Evolutionary conservation across 2,888 invertebrate genomes (phyloP).

Genomic region (Agelastica alni): DNA sequence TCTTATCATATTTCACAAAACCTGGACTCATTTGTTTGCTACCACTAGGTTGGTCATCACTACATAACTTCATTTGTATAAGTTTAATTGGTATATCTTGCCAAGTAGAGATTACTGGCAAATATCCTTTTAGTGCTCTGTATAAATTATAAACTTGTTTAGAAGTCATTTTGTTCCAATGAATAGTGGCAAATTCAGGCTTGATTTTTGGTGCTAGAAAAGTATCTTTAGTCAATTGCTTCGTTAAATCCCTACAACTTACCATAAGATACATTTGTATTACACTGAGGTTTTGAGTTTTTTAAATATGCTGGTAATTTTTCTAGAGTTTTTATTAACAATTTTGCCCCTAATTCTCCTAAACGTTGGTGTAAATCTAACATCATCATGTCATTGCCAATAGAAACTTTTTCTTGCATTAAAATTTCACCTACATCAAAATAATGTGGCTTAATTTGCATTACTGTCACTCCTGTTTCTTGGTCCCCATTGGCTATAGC

Average conservation of each 20-base stretch:
- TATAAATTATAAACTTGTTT: slow-evolving; percentile 70
- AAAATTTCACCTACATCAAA: slow-evolving; percentile 82
- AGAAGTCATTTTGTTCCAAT: slow-evolving; percentile 70
- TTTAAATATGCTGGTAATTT: slow-evolving; percentile 64
- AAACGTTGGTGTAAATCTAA: slow-evolving; percentile 68
- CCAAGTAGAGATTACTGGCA: slow-evolving; percentile 67
- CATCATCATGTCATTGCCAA: slow-evolving; percentile 65
- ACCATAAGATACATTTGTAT: slow-evolving; percentile 72
- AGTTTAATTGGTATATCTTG: slow-evolving; percentile 66
- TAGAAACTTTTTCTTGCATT: slow-evolving; percentile 61
- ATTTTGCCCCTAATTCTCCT: slow-evolving; percentile 69
- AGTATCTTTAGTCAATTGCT: too few species aligned
- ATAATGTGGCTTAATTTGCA: slow-evolving; percentile 79
- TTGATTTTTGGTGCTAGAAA: slow-evolving; percentile 74
- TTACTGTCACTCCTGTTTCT: slow-evolving; percentile 82
- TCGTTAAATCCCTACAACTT: slow-evolving; percentile 42
- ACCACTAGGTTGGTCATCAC: slow-evolving; percentile 4
- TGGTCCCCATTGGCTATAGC: slow-evolving; percentile 82
- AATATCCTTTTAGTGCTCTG: slow-evolving; percentile 70
- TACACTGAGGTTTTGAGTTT: slow-evolving; percentile 65
- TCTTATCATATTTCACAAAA: slow-evolving; percentile 63
- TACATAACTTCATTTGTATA: slow-evolving; percentile 54
- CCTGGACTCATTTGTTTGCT: slow-evolving; percentile 57
- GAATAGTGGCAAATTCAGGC: slow-evolving; percentile 63
- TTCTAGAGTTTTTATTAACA: slow-evolving; percentile 66